phyloP scores from a whole-genome alignment of 2,113 vertebrate genomes.

The Dipodomys spectabilis region DNA sequence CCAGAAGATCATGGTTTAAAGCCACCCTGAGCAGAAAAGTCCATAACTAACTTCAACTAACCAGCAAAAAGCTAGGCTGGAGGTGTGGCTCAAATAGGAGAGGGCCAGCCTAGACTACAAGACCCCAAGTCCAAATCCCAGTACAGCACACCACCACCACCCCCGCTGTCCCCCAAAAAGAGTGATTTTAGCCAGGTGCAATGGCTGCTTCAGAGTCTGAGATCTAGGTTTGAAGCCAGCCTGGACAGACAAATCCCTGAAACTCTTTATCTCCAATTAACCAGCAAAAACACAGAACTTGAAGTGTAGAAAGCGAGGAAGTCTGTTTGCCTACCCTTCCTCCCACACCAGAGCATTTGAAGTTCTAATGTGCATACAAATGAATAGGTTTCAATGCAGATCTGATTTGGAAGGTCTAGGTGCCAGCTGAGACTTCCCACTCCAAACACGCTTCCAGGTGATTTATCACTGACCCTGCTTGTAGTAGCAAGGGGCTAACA shows the following conservation, averaged over 20 bases:
- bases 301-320: no score
- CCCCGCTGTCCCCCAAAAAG: neutral
- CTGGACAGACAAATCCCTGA: no score
- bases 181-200: conserved; percentile 3
- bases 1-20: neutral
- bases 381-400: neutral
- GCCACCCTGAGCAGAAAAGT: neutral
- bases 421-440: neutral
- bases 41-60: neutral
- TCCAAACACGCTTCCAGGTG: neutral
- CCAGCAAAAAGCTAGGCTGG: neutral
- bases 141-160: no score
- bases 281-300: no score
- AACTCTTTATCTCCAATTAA: no score
- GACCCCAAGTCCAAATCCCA: no score
- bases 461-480: neutral
- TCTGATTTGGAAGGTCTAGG: neutral
- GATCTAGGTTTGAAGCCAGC: no score
- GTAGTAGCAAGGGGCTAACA: neutral
- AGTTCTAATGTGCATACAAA: neutral
- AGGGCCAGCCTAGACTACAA: no score
- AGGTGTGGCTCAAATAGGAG: no score
- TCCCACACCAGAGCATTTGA: neutral
- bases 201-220: no score
- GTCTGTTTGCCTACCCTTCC: neutral